These are phyloP conservation scores for Amblyraja radiata DNA, from an alignment of 2,797 vertebrate species.

Conservation along the genomic window DNA sequence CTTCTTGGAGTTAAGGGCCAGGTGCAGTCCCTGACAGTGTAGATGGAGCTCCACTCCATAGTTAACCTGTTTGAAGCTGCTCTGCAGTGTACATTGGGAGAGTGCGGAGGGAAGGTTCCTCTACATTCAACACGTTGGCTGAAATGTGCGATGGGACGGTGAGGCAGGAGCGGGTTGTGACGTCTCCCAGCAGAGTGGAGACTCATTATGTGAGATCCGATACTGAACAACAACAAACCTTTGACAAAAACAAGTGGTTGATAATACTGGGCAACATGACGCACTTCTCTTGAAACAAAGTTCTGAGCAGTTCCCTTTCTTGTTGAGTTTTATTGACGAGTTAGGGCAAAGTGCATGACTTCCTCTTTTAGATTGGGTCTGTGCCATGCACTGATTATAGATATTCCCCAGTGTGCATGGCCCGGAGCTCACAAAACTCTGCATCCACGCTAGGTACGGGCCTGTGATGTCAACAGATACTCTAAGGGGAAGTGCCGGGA, in stretches of 20 bases:
- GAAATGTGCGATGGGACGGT: background rate
- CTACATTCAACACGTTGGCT: background rate
- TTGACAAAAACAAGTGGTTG: background rate
- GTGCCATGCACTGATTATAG: background rate
- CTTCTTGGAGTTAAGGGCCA: too few species aligned
- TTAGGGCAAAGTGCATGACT: background rate
- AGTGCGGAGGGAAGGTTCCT: background rate
- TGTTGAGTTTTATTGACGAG: background rate
- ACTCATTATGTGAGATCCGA: background rate
- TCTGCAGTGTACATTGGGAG: background rate
- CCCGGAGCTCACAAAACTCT: background rate
- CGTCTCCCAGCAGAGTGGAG: background rate
- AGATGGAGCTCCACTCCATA: background rate
- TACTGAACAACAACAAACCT: background rate
- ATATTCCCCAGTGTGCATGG: background rate
- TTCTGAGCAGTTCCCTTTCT: background rate
- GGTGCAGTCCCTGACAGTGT: background rate
- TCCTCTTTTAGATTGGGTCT: background rate
- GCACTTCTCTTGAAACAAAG: background rate
- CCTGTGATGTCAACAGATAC: background rate
- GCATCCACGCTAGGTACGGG: background rate
- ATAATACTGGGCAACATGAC: background rate
- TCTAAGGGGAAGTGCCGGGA: fast-evolving
- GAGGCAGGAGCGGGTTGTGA: background rate
- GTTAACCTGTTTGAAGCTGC: background rate